These are phyloP conservation scores for Drosophila mercatorum DNA, from an alignment of 2,888 invertebrate genomes.

Conservation along the genomic window DNA sequence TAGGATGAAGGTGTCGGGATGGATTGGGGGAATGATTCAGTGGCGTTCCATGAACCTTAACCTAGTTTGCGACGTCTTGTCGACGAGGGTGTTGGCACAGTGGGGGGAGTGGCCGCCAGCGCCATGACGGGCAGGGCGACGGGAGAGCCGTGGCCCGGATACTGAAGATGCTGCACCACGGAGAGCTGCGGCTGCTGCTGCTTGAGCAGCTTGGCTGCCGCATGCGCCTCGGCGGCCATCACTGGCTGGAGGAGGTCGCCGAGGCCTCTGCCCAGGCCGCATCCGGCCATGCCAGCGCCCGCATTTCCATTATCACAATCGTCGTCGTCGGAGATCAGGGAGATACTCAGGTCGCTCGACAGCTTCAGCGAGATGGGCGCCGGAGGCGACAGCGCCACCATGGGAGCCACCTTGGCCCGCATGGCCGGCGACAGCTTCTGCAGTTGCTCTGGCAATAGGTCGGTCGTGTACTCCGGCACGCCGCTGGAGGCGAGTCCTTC, in stretches of 20 bases:
- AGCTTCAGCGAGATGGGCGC: conserved; percentile 80
- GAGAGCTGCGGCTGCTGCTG: conserved; percentile 76
- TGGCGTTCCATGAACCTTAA: conserved; percentile 31
- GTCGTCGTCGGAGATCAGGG: conserved; percentile 83
- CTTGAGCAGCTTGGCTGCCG: conserved; percentile 70
- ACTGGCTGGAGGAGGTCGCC: conserved; percentile 49
- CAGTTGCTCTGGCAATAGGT: conserved; percentile 64
- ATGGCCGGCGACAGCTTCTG: conserved; percentile 69
- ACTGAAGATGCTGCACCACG: conserved; percentile 73
- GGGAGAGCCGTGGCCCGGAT: conserved; percentile 58
- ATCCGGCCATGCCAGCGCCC: conserved; percentile 1
- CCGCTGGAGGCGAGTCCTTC: conserved; percentile 83
- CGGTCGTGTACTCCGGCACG: conserved; percentile 75
- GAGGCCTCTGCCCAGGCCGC: conserved; percentile 9
- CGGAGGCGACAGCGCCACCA: conserved; percentile 68
- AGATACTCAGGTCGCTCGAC: conserved; percentile 82
- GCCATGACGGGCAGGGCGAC: conserved; percentile 67
- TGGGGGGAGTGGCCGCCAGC: conserved; percentile 31
- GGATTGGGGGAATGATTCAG: conserved; percentile 55
- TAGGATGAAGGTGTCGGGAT: background rate
- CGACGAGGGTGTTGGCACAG: conserved; percentile 31
- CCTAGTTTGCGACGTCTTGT: conserved; percentile 69
- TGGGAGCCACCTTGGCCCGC: conserved; percentile 71
- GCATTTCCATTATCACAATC: conserved; percentile 65
- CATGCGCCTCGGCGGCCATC: conserved; percentile 49